Conservation (phyloP, 2,797 vertebrate species). For the Spinibarbus caldwelli region DNA sequence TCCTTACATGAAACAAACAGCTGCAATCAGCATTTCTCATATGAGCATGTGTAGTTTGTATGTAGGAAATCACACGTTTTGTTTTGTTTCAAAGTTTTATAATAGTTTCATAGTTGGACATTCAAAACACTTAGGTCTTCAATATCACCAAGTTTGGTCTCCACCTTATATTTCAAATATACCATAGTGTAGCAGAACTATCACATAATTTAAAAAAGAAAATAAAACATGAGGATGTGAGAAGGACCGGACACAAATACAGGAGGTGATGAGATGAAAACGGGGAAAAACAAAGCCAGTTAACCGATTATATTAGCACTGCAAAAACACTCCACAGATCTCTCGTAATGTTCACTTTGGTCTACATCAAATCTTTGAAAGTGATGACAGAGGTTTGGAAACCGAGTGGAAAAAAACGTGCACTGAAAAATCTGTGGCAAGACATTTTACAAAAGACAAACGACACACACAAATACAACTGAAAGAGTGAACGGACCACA, state of each 20-base stretch:
- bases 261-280: constrained; percentile 35
- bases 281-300: constrained; percentile 47
- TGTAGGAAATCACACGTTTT: constrained; percentile 54
- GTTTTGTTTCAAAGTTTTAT: constrained; percentile 55
- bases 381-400: constrained; percentile 42
- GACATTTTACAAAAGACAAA: constrained; percentile 47
- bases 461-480: constrained; percentile 45
- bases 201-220: constrained; percentile 45
- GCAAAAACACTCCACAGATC: constrained; percentile 48
- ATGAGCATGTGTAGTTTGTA: background rate
- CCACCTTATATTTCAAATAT: constrained; percentile 52
- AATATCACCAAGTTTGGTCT: constrained; percentile 58
- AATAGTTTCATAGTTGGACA: constrained; percentile 58
- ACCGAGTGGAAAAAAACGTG: constrained; percentile 1
- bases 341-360: constrained; percentile 56
- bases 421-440: constrained; percentile 45
- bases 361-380: constrained; percentile 58
- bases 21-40: background rate
- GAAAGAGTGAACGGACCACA: constrained; percentile 48
- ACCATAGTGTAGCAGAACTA: constrained; percentile 44
- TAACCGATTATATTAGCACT: constrained; percentile 44
- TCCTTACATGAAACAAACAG: background rate
- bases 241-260: constrained; percentile 48
- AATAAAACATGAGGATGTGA: constrained; percentile 27
- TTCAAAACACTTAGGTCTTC: constrained; percentile 59